Conservation (phyloP, 2,888 invertebrate species). For the Amiota communis region DNA sequence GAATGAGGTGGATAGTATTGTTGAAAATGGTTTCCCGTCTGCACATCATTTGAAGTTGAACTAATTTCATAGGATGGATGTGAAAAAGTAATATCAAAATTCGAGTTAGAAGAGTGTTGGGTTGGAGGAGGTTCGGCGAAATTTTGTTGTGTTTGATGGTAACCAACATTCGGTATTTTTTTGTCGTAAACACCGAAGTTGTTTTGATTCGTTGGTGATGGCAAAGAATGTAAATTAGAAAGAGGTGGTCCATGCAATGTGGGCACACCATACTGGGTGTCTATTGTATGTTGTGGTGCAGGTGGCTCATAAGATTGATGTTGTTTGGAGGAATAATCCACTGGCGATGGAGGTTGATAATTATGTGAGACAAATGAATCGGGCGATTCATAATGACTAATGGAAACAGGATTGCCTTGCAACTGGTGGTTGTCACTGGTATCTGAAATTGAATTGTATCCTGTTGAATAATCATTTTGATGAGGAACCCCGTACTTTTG, state of each 20-base stretch:
- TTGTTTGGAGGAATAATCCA: conserved; percentile 27
- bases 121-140: conserved; percentile 65
- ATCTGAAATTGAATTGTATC: neutral
- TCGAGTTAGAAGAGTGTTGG: conserved; percentile 40
- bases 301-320: conserved; percentile 26
- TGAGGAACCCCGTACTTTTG: conserved; percentile 57
- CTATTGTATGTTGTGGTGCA: conserved; percentile 20
- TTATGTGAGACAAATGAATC: conserved; percentile 43
- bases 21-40: conserved; percentile 34
- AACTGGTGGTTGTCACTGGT: neutral
- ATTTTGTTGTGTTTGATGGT: conserved; percentile 56
- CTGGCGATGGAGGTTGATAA: conserved; percentile 39
- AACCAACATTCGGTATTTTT: conserved; percentile 57
- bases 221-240: neutral
- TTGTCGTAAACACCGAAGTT: conserved; percentile 22
- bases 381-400: conserved; percentile 39
- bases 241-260: conserved; percentile 49
- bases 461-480: conserved; percentile 27
- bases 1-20: conserved; percentile 18
- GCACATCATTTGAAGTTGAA: conserved; percentile 48
- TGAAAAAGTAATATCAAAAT: conserved; percentile 65
- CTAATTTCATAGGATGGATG: conserved; percentile 65
- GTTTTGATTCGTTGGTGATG: conserved; percentile 22
- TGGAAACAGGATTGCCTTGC: neutral
- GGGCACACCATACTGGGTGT: conserved; percentile 29